These are phyloP conservation scores for Sycobia sp. DNA, from an alignment of 1,140 invertebrate genomes.

Conservation along the genomic window DNA sequence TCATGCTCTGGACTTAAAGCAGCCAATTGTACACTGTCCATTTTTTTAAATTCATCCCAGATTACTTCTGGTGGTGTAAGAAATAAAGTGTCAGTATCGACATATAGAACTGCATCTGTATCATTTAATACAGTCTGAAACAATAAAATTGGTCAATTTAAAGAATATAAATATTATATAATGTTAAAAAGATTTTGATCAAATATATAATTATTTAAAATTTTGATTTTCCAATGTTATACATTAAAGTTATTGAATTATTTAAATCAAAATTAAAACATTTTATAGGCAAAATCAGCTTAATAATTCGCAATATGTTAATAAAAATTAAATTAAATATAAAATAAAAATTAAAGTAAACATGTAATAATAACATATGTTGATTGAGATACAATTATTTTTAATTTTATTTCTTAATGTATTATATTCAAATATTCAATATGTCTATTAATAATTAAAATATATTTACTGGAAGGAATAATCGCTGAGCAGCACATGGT, in stretches of 20 bases:
- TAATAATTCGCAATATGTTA: too few relatives aligned
- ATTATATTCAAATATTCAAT: too few relatives aligned
- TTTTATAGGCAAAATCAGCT: too few relatives aligned
- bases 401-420: too few relatives aligned
- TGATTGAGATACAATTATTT: too few relatives aligned
- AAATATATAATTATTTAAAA: too few relatives aligned
- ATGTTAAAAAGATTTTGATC: too few relatives aligned
- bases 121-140: constrained; percentile 75
- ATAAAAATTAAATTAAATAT: too few relatives aligned
- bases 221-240: too few relatives aligned
- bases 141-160: constrained; percentile 42
- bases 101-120: constrained; percentile 87
- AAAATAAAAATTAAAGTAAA: too few relatives aligned
- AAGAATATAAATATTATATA: not conserved
- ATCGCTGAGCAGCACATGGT: constrained; percentile 87
- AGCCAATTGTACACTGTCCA: constrained; percentile 87
- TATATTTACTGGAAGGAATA: constrained; percentile 86
- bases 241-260: not conserved
- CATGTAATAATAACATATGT: too few relatives aligned
- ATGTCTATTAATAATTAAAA: constrained; percentile 27
- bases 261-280: not conserved
- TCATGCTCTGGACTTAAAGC: constrained; percentile 89
- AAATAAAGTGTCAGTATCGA: constrained; percentile 92
- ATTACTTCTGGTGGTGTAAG: constrained; percentile 79
- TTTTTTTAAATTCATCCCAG: constrained; percentile 81